These are phyloP conservation scores for Cerastis leucographa DNA, from an alignment of 2,888 invertebrate genomes.

Conservation along the genomic window DNA sequence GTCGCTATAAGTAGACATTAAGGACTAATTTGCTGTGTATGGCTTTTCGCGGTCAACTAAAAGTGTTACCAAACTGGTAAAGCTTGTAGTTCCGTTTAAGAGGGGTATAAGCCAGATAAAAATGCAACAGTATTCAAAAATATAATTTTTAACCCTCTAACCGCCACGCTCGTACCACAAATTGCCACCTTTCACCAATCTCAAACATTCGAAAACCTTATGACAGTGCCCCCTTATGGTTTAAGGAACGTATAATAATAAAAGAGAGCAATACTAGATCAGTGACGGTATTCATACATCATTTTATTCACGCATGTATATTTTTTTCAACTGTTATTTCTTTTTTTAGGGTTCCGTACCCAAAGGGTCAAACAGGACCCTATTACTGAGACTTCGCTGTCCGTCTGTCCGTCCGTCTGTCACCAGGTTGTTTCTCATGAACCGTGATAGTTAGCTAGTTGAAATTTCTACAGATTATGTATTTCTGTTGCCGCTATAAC, in stretches of 20 bases:
- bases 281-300: not conserved
- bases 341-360: too few species aligned
- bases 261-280: slow-evolving; percentile 12
- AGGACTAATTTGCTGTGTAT: slow-evolving; percentile 47
- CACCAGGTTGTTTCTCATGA: too few species aligned
- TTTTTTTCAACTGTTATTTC: too few species aligned
- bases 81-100: slow-evolving; percentile 58
- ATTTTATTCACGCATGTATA: not conserved
- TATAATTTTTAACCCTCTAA: slow-evolving; percentile 48
- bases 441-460: too few species aligned
- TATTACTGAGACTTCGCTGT: too few species aligned
- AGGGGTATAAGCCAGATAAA: slow-evolving; percentile 50
- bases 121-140: slow-evolving; percentile 48
- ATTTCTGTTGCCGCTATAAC: too few species aligned
- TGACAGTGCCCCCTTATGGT: not conserved
- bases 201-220: slow-evolving; percentile 7
- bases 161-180: slow-evolving; percentile 63
- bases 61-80: slow-evolving; percentile 54
- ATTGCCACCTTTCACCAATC: slow-evolving; percentile 46
- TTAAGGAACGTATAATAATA: slow-evolving; percentile 7
- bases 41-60: slow-evolving; percentile 58
- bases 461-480: too few species aligned
- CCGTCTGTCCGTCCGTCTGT: too few species aligned
- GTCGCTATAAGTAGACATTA: slow-evolving; percentile 24
- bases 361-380: too few species aligned